Evolutionary conservation across 2,888 invertebrate genomes (phyloP).

Genomic region (Sinohyriopsis cumingii): DNA sequence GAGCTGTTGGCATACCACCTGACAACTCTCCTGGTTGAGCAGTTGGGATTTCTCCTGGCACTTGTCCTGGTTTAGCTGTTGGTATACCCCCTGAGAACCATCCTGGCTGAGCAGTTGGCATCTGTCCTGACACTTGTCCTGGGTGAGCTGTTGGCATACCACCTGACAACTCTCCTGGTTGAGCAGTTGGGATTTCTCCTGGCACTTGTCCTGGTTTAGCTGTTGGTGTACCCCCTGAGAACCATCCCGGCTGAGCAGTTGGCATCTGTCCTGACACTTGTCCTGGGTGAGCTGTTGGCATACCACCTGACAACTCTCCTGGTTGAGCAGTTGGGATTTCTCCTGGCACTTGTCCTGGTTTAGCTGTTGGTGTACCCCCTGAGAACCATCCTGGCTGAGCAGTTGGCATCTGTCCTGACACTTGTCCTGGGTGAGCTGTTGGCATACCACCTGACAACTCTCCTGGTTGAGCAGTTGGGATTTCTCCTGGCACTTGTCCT

Average conservation of each 20-base stretch:
- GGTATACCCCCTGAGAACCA: background rate
- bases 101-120: conserved; percentile 6
- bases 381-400: conserved; percentile 4
- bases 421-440: conserved; percentile 4
- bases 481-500: background rate
- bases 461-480: conserved; percentile 1
- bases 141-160: conserved; percentile 6
- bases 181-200: background rate
- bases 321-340: background rate
- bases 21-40: background rate
- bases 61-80: background rate
- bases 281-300: conserved; percentile 7
- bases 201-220: background rate
- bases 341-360: background rate
- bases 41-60: background rate
- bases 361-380: background rate
- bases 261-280: background rate
- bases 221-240: conserved; percentile 1
- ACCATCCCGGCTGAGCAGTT: conserved; percentile 2
- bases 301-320: background rate
- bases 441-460: background rate
- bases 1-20: conserved; percentile 6
- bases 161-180: background rate
- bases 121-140: background rate
- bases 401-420: background rate